A percentile compares a stretch with the other conserved stretches of the same genome.
These are phyloP conservation scores for Halichoeres trimaculatus DNA, from an alignment of 2,113 vertebrate species.

Conservation along the genomic window DNA sequence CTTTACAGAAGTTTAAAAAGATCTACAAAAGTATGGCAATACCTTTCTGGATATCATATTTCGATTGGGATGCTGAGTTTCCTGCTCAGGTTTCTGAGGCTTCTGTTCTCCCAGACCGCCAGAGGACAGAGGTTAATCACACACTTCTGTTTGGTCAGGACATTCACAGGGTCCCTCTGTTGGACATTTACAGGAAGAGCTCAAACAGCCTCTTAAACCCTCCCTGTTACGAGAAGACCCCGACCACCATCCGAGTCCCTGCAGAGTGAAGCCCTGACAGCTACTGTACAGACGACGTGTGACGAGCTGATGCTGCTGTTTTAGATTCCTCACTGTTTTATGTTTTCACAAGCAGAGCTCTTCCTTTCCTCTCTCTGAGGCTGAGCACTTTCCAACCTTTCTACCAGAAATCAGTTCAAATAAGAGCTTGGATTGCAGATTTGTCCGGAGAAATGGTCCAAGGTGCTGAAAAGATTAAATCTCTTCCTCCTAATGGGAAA, in stretches of 20 bases:
- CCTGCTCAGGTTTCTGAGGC: not conserved
- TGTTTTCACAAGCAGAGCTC: constrained; percentile 23
- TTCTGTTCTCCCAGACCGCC: not conserved
- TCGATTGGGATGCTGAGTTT: not conserved
- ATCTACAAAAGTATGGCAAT: no score
- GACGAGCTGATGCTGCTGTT: constrained; percentile 18
- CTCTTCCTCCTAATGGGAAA: constrained; percentile 11
- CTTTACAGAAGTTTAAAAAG: no score
- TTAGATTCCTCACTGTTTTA: constrained; percentile 37
- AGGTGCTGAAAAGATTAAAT: constrained; percentile 26
- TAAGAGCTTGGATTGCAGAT: not conserved
- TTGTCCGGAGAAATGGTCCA: constrained; percentile 5
- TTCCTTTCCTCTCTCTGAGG: constrained; percentile 9
- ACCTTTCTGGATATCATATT: no score
- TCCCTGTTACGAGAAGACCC: constrained; percentile 16
- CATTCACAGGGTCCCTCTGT: constrained; percentile 52
- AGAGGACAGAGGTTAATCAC: constrained; percentile 5
- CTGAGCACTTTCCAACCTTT: not conserved
- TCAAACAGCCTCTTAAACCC: constrained; percentile 2
- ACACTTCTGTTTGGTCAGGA: constrained; percentile 12
- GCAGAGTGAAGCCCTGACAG: constrained; percentile 9
- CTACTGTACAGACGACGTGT: constrained; percentile 5
- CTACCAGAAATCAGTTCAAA: not conserved
- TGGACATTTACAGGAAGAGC: constrained; percentile 53
- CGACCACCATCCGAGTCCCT: not conserved